Evolutionary conservation across 2,113 vertebrate genomes (phyloP), one percentile per base, ranked within the genome.

Genomic region (Setophaga petechia): DNA sequence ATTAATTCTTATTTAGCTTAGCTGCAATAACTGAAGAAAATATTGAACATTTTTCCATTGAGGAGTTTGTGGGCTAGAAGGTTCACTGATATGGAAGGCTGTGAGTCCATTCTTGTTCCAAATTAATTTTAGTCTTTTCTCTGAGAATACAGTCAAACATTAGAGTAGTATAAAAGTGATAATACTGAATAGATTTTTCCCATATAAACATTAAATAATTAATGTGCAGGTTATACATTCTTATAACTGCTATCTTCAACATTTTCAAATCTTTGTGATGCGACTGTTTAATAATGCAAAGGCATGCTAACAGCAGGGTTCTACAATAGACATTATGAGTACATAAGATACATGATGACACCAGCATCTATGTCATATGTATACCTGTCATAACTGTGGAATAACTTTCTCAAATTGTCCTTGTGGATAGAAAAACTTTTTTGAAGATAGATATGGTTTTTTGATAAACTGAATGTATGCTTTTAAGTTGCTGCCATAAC

Each of bases 1-100:
- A 96, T 83, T 75, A 73, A 58, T 86, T 94, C 19, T 76, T 90
- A 27, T 61, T 86, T 76, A 80, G n/a, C 23, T 85, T 92, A 67
- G 21, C 33, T 22, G 12, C 12, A 85, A 49, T 81, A 87, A 75
- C 18, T 51, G 33, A 81, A 39, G 17, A 75, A 92, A 84, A 39
- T 55, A 72, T 67, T 78, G 71, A n/a, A 59, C 0, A 5, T 41
- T 58, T 51, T 85, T 55, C 7, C 21, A 85, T 82, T 75, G 72
- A 85, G 30, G n/a, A 84, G 9, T 10, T 3, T 47, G 11, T 4
- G 20, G 12, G 5, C 21, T 63, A 57, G 43, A 93, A 78, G 3
- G 2, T 43, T 82, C 43, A 55, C 31, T 59, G 59, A 47, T 51
- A 43, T 4, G 11, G 22, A 96, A 43, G 7, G 15, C 28, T 86